A percentile compares a stretch with the other conserved stretches of the same genome.
Evolutionary conservation across 1,140 invertebrate genomes (phyloP).

Genomic region (Penaeus indicus): DNA sequence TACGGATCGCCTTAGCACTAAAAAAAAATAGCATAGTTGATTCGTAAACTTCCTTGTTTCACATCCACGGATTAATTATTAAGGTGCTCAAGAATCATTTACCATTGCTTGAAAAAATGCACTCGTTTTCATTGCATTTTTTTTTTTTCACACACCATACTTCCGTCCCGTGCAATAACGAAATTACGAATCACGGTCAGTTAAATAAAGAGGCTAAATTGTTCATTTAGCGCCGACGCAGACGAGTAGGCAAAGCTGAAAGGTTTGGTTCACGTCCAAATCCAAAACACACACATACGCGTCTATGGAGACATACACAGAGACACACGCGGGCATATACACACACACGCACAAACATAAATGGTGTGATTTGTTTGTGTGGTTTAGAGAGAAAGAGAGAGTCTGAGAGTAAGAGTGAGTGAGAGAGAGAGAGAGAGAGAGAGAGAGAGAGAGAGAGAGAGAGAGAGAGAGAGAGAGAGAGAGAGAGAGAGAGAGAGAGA

Average conservation of each 20-base stretch:
- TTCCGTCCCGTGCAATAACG: no score
- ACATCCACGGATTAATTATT: no score
- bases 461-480: not conserved
- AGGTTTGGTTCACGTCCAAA: not conserved
- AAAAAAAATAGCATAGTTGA: no score
- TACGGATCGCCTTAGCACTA: no score
- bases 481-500: constrained; percentile 21
- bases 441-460: constrained; percentile 14
- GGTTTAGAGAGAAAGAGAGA: not conserved
- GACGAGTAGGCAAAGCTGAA: not conserved
- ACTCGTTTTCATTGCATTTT: no score
- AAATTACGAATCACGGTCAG: no score
- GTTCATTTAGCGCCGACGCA: not conserved
- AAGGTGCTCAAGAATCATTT: no score
- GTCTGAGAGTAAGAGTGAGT: not conserved
- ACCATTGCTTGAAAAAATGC: no score
- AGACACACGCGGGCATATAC: not conserved
- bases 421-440: not conserved
- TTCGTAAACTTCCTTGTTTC: no score
- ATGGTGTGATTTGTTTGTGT: constrained; percentile 35
- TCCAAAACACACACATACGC: not conserved
- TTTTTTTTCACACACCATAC: no score
- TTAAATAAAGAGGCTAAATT: not conserved
- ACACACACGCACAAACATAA: not conserved
- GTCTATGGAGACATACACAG: not conserved